A percentile compares a stretch with the other conserved stretches of the same genome.
phyloP scores from a whole-genome alignment of 2,113 vertebrate genomes.

The Thalassoma bifasciatum region DNA sequence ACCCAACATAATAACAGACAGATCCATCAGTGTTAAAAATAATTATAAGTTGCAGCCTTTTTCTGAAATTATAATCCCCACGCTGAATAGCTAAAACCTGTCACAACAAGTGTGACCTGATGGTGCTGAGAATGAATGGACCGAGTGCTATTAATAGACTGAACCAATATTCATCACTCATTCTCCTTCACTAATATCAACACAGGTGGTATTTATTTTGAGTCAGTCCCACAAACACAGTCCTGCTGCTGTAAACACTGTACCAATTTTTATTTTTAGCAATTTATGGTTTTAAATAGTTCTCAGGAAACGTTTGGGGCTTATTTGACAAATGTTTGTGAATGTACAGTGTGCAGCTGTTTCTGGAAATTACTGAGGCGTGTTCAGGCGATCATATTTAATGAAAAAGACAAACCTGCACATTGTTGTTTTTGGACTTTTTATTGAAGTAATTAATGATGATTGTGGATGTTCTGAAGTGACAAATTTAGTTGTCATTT shows the following conservation, averaged over 20 bases:
- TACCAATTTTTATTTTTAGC: neutral
- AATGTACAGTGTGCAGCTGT: neutral
- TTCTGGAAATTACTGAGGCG: neutral
- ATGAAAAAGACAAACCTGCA: neutral
- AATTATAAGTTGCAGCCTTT: neutral
- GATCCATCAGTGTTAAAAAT: neutral
- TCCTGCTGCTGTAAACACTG: neutral
- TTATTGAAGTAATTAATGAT: no score
- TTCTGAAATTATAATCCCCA: neutral
- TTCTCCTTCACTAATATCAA: slow-evolving; percentile 10
- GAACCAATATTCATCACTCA: neutral
- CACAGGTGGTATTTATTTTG: neutral
- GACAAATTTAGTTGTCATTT: no score
- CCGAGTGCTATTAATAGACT: neutral
- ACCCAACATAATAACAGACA: neutral
- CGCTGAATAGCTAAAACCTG: neutral
- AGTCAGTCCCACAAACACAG: neutral
- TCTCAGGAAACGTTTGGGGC: neutral
- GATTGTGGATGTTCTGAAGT: no score
- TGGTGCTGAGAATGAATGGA: neutral
- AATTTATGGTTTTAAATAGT: neutral
- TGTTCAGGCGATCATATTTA: neutral
- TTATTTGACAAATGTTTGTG: neutral
- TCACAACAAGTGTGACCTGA: neutral
- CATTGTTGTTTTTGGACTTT: no score